These are phyloP conservation scores for Ceyx cyanopectus DNA, from an alignment of 2,113 vertebrate genomes.

Conservation along the genomic window DNA sequence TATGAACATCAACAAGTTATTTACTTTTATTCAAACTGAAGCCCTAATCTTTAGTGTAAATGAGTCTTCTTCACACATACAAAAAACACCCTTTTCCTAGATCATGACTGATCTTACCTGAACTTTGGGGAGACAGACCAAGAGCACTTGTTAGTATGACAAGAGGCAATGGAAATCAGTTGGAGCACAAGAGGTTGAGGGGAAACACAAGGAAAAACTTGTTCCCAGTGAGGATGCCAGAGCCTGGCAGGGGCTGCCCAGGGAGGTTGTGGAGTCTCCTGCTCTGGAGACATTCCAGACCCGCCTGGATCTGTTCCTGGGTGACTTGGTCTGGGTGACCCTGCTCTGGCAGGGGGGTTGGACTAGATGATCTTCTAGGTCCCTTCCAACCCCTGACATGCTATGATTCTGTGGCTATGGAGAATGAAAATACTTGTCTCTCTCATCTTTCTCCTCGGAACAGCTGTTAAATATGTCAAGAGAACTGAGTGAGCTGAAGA, in stretches of 20 bases:
- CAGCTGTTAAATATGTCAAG: slow-evolving; percentile 98
- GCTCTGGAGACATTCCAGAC: too few species aligned
- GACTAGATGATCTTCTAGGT: too few species aligned
- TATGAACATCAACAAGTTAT: neutral
- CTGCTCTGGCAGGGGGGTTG: too few species aligned
- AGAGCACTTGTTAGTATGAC: neutral
- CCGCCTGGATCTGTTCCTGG: too few species aligned
- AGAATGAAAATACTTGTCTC: neutral
- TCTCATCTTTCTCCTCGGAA: slow-evolving; percentile 24
- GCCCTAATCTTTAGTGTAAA: neutral
- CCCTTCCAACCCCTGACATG: too few species aligned
- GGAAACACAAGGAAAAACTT: too few species aligned
- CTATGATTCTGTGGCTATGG: neutral
- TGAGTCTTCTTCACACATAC: neutral
- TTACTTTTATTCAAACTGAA: neutral
- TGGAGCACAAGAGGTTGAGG: too few species aligned
- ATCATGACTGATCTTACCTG: neutral
- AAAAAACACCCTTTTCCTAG: neutral
- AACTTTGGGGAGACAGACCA: neutral
- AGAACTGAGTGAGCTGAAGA: slow-evolving; percentile 93
- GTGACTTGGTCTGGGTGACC: too few species aligned
- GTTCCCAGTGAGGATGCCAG: too few species aligned
- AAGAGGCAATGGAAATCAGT: too few species aligned
- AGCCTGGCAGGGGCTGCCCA: too few species aligned
- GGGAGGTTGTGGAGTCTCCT: too few species aligned